Conservation (phyloP, 1,140 invertebrate genomes). For the Eueides isabella region DNA sequence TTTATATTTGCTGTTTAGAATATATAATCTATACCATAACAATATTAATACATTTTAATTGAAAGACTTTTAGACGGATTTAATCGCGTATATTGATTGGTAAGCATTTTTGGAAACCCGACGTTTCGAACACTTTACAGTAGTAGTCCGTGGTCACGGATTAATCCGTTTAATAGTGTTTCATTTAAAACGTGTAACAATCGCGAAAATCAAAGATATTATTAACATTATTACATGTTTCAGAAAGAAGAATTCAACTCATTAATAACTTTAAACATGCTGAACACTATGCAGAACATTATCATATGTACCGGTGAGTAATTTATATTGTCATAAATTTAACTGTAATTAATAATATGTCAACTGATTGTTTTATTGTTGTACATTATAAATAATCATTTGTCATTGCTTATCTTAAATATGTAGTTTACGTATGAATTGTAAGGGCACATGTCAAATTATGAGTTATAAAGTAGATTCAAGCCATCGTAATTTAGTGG, state of each 20-base stretch:
- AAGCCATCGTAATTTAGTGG: too few relatives aligned
- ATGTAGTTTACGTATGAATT: neutral
- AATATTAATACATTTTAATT: too few relatives aligned
- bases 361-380: neutral
- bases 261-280: conserved; percentile 91
- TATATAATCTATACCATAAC: too few relatives aligned
- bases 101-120: too few relatives aligned
- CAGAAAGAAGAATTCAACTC: conserved; percentile 94
- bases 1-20: too few relatives aligned
- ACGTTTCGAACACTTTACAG: too few relatives aligned
- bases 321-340: conserved; percentile 23
- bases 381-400: neutral
- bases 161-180: too few relatives aligned
- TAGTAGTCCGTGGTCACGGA: too few relatives aligned
- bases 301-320: conserved; percentile 88
- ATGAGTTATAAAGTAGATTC: neutral
- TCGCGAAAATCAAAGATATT: too few relatives aligned
- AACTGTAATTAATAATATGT: neutral
- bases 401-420: conserved; percentile 9
- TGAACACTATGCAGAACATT: conserved; percentile 95
- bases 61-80: too few relatives aligned
- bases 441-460: neutral
- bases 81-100: too few relatives aligned
- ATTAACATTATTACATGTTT: conserved; percentile 42
- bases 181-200: too few relatives aligned